Conservation (phyloP, 2,797 vertebrate species). For the Tympanoctomys barrerae region DNA sequence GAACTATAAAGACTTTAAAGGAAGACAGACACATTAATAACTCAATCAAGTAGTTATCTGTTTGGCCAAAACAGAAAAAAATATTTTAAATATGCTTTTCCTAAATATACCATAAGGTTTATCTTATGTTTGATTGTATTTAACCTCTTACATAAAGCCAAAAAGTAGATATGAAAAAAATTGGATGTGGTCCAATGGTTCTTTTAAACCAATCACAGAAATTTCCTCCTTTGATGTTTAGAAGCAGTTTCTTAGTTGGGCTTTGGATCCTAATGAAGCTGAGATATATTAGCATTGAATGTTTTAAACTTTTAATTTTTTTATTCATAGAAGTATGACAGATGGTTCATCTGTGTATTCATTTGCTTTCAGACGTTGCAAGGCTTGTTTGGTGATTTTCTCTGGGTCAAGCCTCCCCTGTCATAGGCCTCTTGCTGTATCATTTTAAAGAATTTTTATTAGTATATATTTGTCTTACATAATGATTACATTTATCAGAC, state of each 20-base stretch:
- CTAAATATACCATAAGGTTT: neutral
- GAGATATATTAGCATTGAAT: neutral
- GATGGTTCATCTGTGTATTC: neutral
- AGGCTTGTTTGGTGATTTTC: neutral
- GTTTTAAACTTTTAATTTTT: neutral
- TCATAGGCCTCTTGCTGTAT: neutral
- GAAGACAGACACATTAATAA: neutral
- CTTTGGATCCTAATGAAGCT: neutral
- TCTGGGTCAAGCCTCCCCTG: neutral
- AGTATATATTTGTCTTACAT: neutral
- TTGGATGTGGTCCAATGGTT: neutral
- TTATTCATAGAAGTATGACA: neutral
- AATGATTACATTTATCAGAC: neutral
- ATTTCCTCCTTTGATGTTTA: neutral
- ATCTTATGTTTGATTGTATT: neutral
- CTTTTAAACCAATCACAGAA: neutral
- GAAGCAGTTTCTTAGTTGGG: neutral
- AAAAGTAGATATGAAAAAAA: neutral
- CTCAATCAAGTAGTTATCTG: neutral
- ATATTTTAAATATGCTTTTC: slow-evolving; percentile 27
- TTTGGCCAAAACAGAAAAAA: neutral
- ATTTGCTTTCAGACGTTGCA: neutral
- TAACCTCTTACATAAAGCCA: neutral
- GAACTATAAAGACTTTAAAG: slow-evolving; percentile 26
- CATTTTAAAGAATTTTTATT: neutral